These are phyloP conservation scores for Rhodeus uyekii DNA, from an alignment of 2,797 vertebrate species.

Conservation along the genomic window DNA sequence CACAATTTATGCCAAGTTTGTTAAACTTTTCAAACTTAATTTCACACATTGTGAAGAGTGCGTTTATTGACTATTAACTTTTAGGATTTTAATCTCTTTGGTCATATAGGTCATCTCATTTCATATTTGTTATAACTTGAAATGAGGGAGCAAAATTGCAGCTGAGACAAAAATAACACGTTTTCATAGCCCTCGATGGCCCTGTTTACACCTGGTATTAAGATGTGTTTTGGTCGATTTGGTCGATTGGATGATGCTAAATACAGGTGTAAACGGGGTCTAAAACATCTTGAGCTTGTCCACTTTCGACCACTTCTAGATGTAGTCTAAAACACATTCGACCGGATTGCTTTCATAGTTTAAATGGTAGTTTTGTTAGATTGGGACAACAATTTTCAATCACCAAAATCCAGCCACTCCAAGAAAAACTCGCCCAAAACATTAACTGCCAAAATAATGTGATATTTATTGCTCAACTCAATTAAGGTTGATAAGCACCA, in stretches of 20 bases:
- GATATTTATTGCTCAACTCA: too few species aligned
- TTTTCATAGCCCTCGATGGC: not conserved
- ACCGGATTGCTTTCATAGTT: not conserved
- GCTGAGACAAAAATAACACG: slow-evolving; percentile 12
- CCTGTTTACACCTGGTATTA: not conserved
- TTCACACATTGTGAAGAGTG: slow-evolving; percentile 33
- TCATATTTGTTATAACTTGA: slow-evolving; percentile 37
- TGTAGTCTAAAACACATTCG: not conserved
- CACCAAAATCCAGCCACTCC: too few species aligned
- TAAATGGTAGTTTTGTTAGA: too few species aligned
- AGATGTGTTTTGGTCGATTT: not conserved
- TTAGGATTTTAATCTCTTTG: not conserved
- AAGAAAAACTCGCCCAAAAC: too few species aligned
- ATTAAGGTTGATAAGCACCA: too few species aligned
- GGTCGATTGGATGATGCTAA: not conserved
- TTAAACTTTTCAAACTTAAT: not conserved
- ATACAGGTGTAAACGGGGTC: not conserved
- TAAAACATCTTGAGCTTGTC: not conserved
- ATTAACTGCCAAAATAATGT: too few species aligned
- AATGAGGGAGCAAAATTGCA: slow-evolving; percentile 24
- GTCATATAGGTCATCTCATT: slow-evolving; percentile 27
- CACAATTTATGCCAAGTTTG: slow-evolving; percentile 2
- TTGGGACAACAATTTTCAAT: too few species aligned
- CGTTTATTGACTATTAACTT: not conserved
- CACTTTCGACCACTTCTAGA: not conserved